A percentile compares a stretch with the other conserved stretches of the same genome.
phyloP scores from a whole-genome alignment of 2,888 invertebrate genomes.

The Rutpela maculata region DNA sequence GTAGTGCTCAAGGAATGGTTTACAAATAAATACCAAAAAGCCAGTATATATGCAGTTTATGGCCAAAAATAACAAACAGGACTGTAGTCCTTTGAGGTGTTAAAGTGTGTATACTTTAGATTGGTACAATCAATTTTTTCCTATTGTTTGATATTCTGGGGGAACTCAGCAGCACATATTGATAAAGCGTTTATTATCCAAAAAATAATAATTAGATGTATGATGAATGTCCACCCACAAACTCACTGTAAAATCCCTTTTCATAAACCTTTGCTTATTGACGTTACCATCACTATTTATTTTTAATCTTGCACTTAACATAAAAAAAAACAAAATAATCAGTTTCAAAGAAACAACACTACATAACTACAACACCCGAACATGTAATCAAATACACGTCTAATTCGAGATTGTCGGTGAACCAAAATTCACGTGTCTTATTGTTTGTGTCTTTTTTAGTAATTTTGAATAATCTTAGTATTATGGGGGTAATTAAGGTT shows the following conservation, averaged over 20 bases:
- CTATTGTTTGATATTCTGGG: slow-evolving; percentile 38
- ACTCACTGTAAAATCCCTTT: too few species aligned
- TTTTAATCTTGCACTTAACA: neutral
- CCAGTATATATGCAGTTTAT: neutral
- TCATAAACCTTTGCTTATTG: neutral
- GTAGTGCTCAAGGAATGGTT: neutral
- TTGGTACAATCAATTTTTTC: slow-evolving; percentile 36
- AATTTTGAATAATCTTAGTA: too few species aligned
- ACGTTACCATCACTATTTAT: neutral
- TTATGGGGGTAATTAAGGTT: too few species aligned
- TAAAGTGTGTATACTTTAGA: slow-evolving; percentile 26
- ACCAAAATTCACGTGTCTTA: too few species aligned
- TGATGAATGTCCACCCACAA: too few species aligned
- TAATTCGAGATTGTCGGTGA: neutral
- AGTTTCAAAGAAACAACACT: neutral
- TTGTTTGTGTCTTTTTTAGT: too few species aligned
- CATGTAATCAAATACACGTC: neutral
- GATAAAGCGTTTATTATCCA: slow-evolving; percentile 33
- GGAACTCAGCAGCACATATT: slow-evolving; percentile 23
- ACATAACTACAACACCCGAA: neutral
- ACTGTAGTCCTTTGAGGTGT: neutral
- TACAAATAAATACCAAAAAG: neutral
- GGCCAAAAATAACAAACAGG: neutral
- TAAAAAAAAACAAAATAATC: neutral
- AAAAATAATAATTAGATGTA: slow-evolving; percentile 33